phyloP scores from a whole-genome alignment of 1,140 invertebrate species.

The Geopemphigus sp. region DNA sequence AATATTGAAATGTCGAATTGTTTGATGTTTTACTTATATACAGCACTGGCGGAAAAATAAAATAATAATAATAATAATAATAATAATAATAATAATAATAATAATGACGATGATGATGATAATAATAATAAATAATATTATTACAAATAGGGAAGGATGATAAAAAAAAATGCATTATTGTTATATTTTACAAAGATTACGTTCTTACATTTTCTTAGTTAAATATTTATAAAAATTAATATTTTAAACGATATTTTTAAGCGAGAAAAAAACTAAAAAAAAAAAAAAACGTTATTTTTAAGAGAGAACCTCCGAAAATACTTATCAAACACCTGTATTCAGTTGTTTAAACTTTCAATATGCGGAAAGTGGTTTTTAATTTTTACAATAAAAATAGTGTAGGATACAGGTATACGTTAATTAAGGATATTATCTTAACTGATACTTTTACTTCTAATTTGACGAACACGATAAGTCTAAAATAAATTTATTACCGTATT shows the following conservation, averaged over 20 bases:
- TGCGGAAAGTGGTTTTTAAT: neutral
- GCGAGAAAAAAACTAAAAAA: too few species aligned
- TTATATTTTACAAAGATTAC: slow-evolving; percentile 13
- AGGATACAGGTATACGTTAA: neutral
- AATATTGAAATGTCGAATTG: neutral
- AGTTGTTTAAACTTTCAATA: neutral
- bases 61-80: too few species aligned
- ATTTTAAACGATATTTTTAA: neutral
- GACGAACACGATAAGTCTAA: neutral
- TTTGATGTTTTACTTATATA: too few species aligned
- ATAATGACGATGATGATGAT: too few species aligned
- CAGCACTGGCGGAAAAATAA: too few species aligned
- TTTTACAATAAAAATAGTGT: neutral
- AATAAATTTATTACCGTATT: neutral
- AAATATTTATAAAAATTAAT: slow-evolving; percentile 10
- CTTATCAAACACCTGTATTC: neutral
- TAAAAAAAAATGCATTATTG: too few species aligned
- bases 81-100: too few species aligned
- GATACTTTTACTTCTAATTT: neutral
- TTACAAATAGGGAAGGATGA: too few species aligned
- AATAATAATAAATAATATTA: too few species aligned
- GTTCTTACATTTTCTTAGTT: neutral
- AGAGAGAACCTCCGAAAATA: neutral
- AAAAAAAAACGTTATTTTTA: slow-evolving; percentile 5
- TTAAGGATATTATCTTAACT: neutral